A percentile compares a stretch with the other conserved stretches of the same genome.
Evolutionary conservation across 2,888 invertebrate genomes (phyloP).

Genomic region (Piscicola geometra): DNA sequence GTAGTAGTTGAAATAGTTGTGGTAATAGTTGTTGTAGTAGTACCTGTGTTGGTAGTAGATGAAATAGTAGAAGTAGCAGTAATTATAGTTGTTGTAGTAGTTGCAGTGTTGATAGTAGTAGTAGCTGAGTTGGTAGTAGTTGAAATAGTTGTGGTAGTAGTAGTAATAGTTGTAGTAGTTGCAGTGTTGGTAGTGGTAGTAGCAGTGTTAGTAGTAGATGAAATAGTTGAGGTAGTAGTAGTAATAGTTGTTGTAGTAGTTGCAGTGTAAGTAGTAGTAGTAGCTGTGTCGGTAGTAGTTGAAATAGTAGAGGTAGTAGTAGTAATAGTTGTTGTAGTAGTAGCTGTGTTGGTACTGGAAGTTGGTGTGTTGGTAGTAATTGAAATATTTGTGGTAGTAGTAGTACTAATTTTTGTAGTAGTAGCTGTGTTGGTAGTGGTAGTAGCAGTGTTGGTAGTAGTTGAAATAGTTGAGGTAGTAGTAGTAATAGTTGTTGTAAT

Average conservation of each 20-base stretch:
- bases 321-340: neutral
- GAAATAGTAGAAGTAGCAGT: neutral
- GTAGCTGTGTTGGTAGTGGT: neutral
- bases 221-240: neutral
- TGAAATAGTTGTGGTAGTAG: neutral
- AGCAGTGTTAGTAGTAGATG: too few relatives aligned
- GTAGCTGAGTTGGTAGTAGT: neutral
- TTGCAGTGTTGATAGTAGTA: neutral
- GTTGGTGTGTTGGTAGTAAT: too few relatives aligned
- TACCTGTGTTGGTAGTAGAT: neutral
- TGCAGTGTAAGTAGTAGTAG: neutral
- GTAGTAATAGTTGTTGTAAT: neutral
- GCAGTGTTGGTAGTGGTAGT: neutral
- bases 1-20: neutral
- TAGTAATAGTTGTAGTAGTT: neutral
- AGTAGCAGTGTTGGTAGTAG: too few relatives aligned
- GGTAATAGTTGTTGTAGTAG: too few relatives aligned
- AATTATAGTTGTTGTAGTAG: neutral
- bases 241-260: neutral
- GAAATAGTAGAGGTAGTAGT: neutral
- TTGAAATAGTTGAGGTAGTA: neutral
- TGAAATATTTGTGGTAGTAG: neutral
- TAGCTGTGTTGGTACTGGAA: neutral
- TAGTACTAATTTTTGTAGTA: neutral
- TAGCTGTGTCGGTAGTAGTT: neutral